phyloP scores from a whole-genome alignment of 2,113 vertebrate genomes.

The Malurus elegans region DNA sequence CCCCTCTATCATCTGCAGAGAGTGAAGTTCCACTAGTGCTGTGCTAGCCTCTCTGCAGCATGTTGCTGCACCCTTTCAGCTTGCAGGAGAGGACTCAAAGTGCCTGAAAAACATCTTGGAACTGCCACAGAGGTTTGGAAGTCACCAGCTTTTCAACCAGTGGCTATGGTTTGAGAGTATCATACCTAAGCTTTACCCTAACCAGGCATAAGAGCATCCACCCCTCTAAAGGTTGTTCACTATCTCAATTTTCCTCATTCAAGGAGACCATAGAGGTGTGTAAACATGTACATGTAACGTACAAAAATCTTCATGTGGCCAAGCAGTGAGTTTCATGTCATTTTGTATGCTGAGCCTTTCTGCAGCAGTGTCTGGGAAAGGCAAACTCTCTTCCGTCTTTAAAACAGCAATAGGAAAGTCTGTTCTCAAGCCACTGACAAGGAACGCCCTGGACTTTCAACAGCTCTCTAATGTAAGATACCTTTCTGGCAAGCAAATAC shows the following conservation, averaged over 20 bases:
- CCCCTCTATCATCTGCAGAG: rapidly evolving
- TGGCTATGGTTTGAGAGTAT: background rate
- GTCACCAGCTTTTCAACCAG: background rate
- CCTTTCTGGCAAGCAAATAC: background rate
- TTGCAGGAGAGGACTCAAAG: background rate
- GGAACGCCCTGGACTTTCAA: background rate
- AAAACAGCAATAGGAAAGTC: background rate
- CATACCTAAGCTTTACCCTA: background rate
- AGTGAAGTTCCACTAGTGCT: rapidly evolving
- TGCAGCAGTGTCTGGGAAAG: background rate
- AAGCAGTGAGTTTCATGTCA: background rate
- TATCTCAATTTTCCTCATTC: background rate
- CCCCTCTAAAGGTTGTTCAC: background rate
- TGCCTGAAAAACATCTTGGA: background rate
- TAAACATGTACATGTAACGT: no score
- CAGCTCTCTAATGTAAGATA: background rate
- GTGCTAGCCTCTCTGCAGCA: rapidly evolving
- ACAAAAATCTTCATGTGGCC: background rate
- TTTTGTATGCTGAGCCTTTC: background rate
- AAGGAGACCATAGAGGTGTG: background rate
- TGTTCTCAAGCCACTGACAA: background rate
- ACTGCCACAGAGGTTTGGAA: background rate
- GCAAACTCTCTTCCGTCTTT: background rate
- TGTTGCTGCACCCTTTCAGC: background rate
- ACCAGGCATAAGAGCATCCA: background rate